Percentiles rank a stretch among this genome's conserved stretches.
Evolutionary conservation across 2,113 vertebrate species (phyloP).

Genomic region (Ctenodactylus gundi): DNA sequence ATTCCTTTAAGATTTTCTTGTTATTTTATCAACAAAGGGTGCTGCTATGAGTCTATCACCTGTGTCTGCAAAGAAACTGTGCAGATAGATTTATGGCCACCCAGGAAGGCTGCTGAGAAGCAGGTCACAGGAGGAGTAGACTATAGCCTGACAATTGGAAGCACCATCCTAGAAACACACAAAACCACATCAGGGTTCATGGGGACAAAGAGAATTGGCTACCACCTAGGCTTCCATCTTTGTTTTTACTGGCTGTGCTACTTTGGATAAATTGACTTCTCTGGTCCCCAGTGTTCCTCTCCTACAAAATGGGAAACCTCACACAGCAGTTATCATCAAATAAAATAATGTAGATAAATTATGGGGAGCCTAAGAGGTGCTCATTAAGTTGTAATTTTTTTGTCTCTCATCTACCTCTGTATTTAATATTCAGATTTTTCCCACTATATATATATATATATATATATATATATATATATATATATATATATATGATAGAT

Average conservation of each 20-base stretch:
- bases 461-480: no score
- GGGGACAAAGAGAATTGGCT: neutral
- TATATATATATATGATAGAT: no score
- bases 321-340: neutral
- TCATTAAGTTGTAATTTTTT: neutral
- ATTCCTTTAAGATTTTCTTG: neutral
- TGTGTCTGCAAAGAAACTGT: neutral
- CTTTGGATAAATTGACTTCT: neutral
- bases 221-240: no score
- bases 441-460: no score
- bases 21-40: neutral
- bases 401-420: neutral
- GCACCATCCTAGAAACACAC: neutral
- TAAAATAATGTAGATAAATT: no score
- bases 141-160: neutral
- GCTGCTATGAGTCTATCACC: neutral
- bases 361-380: neutral
- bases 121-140: neutral
- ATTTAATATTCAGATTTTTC: neutral
- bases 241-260: neutral
- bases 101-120: neutral
- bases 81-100: neutral
- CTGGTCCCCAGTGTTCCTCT: neutral
- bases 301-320: neutral
- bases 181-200: neutral